These are phyloP conservation scores for Lasioglossum figueresi DNA, from an alignment of 2,888 invertebrate genomes.

Conservation along the genomic window DNA sequence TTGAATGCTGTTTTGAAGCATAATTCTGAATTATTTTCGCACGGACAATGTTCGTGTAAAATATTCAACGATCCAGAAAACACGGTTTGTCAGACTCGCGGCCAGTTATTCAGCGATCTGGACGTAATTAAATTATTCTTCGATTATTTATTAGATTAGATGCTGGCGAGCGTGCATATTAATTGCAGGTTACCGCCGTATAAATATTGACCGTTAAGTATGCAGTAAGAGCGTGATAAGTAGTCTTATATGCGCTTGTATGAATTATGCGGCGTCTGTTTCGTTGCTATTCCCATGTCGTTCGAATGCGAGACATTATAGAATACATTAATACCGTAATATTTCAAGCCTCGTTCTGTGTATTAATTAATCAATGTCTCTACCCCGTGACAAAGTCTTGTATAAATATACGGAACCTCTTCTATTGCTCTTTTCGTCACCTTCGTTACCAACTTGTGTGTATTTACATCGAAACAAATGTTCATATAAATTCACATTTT, in stretches of 20 bases:
- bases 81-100: constrained; percentile 16
- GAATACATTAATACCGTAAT: constrained; percentile 32
- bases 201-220: constrained; percentile 45
- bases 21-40: background rate
- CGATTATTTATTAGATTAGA: constrained; percentile 42
- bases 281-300: constrained; percentile 31
- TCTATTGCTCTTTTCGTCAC: background rate
- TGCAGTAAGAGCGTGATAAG: constrained; percentile 41
- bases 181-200: constrained; percentile 34
- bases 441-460: background rate
- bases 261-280: constrained; percentile 45
- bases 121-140: constrained; percentile 43
- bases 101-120: background rate
- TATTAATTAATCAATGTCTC: constrained; percentile 34
- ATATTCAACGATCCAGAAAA: constrained; percentile 17
- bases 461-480: background rate
- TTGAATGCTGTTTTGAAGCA: background rate
- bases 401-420: background rate
- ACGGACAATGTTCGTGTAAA: background rate
- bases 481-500: background rate
- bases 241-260: constrained; percentile 21
- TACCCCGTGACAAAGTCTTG: constrained; percentile 12
- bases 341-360: constrained; percentile 30
- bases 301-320: constrained; percentile 29
- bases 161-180: constrained; percentile 19